phyloP scores from a whole-genome alignment of 2,113 vertebrate genomes.

The Uria aalge region DNA sequence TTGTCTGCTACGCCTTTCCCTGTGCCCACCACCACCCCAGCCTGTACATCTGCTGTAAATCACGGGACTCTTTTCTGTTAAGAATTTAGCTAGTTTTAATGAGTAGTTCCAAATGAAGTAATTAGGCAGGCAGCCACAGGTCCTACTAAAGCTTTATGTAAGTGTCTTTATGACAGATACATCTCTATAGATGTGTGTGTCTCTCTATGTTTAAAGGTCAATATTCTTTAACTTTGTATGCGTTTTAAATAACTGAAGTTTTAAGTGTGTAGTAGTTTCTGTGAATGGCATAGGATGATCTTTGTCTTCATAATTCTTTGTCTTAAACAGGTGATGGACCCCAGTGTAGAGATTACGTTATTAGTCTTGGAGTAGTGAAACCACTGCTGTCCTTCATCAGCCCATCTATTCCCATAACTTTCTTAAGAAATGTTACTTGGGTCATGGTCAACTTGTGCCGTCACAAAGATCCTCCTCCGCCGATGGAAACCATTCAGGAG shows the following conservation, averaged over 20 bases:
- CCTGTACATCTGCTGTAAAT: background rate
- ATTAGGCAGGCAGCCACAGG: background rate
- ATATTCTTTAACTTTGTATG: background rate
- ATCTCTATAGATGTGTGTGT: background rate
- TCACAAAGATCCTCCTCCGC: slow-evolving; percentile 97
- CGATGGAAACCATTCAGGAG: slow-evolving; percentile 99
- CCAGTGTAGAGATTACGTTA: slow-evolving; percentile 98
- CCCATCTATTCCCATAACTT: slow-evolving; percentile 99
- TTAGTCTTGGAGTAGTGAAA: slow-evolving; percentile 96
- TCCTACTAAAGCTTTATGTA: background rate
- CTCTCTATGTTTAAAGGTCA: background rate
- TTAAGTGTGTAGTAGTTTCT: background rate
- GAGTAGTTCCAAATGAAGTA: background rate
- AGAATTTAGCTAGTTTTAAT: background rate
- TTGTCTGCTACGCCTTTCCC: background rate
- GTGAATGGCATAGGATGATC: background rate
- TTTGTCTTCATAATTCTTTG: background rate
- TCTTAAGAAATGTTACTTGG: slow-evolving; percentile 99
- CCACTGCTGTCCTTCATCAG: slow-evolving; percentile 98
- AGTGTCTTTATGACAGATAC: background rate
- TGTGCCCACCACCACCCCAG: background rate
- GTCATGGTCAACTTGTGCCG: slow-evolving; percentile 99
- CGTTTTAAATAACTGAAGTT: background rate
- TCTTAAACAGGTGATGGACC: slow-evolving; percentile 90
- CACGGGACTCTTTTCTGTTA: background rate